Percentiles rank a stretch among this genome's conserved stretches.
Conservation (phyloP, 2,797 vertebrate genomes). For the Lerista edwardsae region DNA sequence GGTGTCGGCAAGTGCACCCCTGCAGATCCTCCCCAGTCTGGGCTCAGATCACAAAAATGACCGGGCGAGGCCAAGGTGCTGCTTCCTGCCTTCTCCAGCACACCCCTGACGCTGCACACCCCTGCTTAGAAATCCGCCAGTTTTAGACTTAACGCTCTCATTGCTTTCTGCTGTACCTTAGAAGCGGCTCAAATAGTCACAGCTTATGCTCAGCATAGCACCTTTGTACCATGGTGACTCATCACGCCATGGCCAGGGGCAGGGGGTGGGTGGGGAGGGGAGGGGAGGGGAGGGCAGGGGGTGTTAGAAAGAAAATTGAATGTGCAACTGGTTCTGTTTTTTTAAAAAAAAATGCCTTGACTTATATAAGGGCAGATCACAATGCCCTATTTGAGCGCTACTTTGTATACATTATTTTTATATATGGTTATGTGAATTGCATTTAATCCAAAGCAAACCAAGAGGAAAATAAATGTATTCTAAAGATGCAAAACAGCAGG, state of each 20-base stretch:
- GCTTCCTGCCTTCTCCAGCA: not conserved
- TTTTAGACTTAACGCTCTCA: not conserved
- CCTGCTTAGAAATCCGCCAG: not conserved
- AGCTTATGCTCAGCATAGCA: not conserved
- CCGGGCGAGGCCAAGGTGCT: not conserved
- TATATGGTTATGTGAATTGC: conserved; percentile 49
- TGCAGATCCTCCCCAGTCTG: not conserved
- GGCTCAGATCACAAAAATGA: not conserved
- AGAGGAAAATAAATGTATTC: conserved; percentile 58
- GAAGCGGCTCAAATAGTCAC: conserved; percentile 9
- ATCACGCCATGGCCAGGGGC: not conserved
- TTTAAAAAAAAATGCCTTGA: conserved; percentile 55
- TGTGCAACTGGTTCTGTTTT: conserved; percentile 58
- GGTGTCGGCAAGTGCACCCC: not conserved
- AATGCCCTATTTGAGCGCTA: conserved; percentile 35
- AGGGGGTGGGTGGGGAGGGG: not conserved
- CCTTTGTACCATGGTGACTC: not conserved
- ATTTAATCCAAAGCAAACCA: conserved; percentile 53
- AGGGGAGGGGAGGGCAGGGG: not conserved
- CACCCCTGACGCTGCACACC: not conserved
- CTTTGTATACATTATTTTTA: conserved; percentile 76
- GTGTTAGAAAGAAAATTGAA: conserved; percentile 24
- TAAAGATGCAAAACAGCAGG: not conserved
- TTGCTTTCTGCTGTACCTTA: conserved; percentile 54
- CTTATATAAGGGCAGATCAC: conserved; percentile 45